phyloP scores from a whole-genome alignment of 2,888 invertebrate genomes.

The Rhagonycha lutea region DNA sequence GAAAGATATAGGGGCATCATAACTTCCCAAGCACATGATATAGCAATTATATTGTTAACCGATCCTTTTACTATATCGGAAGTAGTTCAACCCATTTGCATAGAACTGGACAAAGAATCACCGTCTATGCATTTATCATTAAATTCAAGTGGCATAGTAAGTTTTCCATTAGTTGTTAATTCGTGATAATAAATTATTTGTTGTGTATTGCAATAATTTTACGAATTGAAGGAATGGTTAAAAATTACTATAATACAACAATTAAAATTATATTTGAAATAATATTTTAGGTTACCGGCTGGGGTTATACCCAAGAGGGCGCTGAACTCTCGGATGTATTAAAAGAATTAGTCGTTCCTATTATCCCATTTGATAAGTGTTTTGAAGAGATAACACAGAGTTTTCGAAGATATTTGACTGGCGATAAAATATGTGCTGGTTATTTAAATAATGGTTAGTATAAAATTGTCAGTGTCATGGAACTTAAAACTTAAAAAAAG shows the following conservation, averaged over 20 bases:
- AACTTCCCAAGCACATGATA: constrained; percentile 43
- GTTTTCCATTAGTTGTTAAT: too few species aligned
- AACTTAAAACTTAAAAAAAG: too few species aligned
- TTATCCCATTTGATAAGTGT: not conserved
- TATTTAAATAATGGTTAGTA: not conserved
- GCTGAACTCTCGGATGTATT: too few species aligned
- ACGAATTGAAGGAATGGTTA: too few species aligned
- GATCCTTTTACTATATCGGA: constrained; percentile 40
- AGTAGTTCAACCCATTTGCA: constrained; percentile 49
- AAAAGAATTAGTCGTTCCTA: too few species aligned
- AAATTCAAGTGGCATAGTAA: constrained; percentile 35
- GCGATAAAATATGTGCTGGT: not conserved
- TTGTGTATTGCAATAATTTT: too few species aligned
- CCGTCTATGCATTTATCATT: constrained; percentile 12
- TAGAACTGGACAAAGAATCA: constrained; percentile 34
- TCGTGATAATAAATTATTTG: too few species aligned
- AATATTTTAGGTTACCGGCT: too few species aligned
- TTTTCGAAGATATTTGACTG: not conserved
- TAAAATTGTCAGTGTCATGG: too few species aligned
- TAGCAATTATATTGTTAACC: constrained; percentile 45
- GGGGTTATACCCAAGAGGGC: too few species aligned
- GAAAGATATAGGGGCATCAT: constrained; percentile 35
- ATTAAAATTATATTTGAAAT: too few species aligned
- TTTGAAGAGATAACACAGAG: not conserved
- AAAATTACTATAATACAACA: too few species aligned